Percentiles rank a stretch among this genome's conserved stretches.
Conservation (phyloP, 2,888 invertebrate genomes). For the Drosophila lutescens region DNA sequence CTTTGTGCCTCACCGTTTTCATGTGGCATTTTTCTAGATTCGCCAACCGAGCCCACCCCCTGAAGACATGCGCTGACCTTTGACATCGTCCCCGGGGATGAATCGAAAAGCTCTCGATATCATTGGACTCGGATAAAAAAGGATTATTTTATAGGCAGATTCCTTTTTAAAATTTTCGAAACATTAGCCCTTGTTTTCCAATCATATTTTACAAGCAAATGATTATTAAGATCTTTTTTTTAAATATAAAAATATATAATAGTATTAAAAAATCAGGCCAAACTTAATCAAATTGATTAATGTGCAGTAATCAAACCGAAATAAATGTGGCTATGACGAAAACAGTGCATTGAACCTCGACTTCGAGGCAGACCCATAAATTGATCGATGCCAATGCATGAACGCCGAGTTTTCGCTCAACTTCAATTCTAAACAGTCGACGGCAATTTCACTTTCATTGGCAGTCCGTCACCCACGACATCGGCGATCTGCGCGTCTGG, state of each 20-base stretch:
- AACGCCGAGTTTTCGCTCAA: constrained; percentile 21
- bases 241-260: background rate
- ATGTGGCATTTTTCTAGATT: constrained; percentile 75
- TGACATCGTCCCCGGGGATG: constrained; percentile 58
- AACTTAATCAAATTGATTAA: background rate
- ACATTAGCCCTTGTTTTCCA: too few species aligned
- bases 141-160: background rate
- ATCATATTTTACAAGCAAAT: background rate
- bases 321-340: background rate
- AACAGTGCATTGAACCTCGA: constrained; percentile 29
- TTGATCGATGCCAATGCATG: constrained; percentile 70
- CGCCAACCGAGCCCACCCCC: constrained; percentile 71
- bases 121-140: constrained; percentile 1
- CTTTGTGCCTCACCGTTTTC: constrained; percentile 27
- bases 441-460: constrained; percentile 68
- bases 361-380: constrained; percentile 58
- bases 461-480: constrained; percentile 62
- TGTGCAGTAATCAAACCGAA: background rate
- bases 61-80: constrained; percentile 74
- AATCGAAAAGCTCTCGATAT: constrained; percentile 8
- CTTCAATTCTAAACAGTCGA: constrained; percentile 63
- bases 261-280: too few species aligned
- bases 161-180: background rate
- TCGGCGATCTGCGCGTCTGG: constrained; percentile 31
- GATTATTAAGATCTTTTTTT: background rate